Evolutionary conservation across 2,888 invertebrate genomes (phyloP).

Genomic region (Orthosia gothica): DNA sequence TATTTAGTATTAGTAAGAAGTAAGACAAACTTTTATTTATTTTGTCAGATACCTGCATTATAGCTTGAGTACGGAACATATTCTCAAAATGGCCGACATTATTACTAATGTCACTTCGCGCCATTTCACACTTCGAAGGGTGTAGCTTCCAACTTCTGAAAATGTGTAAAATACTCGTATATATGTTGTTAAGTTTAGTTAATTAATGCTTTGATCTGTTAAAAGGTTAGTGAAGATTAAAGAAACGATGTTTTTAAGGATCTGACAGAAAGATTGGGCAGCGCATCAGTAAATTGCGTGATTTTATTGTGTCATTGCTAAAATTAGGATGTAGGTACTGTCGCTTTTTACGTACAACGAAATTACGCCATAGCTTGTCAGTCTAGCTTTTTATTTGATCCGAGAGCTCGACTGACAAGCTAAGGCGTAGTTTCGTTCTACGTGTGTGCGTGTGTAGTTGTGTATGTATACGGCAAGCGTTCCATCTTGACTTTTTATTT

Average conservation of each 20-base stretch:
- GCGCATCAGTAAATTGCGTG: not conserved
- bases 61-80: too few relatives aligned
- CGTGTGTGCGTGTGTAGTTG: too few relatives aligned
- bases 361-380: too few relatives aligned
- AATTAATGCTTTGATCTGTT: slow-evolving; percentile 49
- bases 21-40: too few relatives aligned
- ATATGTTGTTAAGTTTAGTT: slow-evolving; percentile 8
- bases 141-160: slow-evolving; percentile 25
- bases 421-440: too few relatives aligned
- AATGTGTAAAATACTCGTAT: not conserved
- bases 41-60: too few relatives aligned
- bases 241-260: slow-evolving; percentile 35
- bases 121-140: slow-evolving; percentile 13
- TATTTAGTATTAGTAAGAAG: too few relatives aligned
- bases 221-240: slow-evolving; percentile 44
- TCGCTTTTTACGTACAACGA: too few relatives aligned
- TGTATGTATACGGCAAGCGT: too few relatives aligned
- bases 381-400: too few relatives aligned
- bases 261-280: slow-evolving; percentile 19
- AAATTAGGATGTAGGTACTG: slow-evolving; percentile 23
- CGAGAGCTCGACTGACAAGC: too few relatives aligned
- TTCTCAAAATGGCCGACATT: slow-evolving; percentile 18
- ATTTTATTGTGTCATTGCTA: slow-evolving; percentile 8
- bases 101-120: slow-evolving; percentile 21
- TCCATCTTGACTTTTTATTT: too few relatives aligned